Conservation (phyloP, 2,113 vertebrate species). For the Pluvialis apricaria region DNA sequence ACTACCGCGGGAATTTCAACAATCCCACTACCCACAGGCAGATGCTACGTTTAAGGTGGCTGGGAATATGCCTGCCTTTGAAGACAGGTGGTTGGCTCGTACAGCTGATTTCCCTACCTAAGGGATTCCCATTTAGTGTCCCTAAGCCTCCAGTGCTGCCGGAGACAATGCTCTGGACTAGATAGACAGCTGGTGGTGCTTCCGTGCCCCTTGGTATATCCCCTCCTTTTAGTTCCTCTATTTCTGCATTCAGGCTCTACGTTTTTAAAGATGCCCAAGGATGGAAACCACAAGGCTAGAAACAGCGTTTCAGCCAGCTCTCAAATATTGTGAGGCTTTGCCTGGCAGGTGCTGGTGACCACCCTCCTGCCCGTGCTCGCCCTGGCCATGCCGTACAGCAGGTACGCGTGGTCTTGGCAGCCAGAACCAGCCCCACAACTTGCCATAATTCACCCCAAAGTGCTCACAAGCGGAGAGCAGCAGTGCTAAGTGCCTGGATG, state of each 20-base stretch:
- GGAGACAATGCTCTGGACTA: neutral
- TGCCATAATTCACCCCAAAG: neutral
- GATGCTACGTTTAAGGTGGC: neutral
- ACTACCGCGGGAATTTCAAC: neutral
- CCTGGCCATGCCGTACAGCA: neutral
- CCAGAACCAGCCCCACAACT: neutral
- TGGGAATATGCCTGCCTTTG: neutral
- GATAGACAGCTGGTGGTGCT: neutral
- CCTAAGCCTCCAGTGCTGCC: neutral
- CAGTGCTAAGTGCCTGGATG: neutral
- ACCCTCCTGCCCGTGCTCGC: neutral
- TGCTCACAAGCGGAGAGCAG: neutral
- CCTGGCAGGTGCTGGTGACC: neutral
- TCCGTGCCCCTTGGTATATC: neutral
- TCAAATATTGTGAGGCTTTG: neutral
- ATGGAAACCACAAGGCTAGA: neutral
- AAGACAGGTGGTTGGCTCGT: accelerated
- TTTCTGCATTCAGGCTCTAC: neutral
- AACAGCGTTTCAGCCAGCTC: neutral
- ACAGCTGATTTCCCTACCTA: accelerated
- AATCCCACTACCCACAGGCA: neutral
- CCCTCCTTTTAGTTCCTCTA: neutral
- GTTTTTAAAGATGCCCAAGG: neutral
- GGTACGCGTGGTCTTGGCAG: neutral
- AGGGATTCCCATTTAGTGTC: neutral